Evolutionary conservation across 2,113 vertebrate species (phyloP).

Genomic region (Ameiurus melas): DNA sequence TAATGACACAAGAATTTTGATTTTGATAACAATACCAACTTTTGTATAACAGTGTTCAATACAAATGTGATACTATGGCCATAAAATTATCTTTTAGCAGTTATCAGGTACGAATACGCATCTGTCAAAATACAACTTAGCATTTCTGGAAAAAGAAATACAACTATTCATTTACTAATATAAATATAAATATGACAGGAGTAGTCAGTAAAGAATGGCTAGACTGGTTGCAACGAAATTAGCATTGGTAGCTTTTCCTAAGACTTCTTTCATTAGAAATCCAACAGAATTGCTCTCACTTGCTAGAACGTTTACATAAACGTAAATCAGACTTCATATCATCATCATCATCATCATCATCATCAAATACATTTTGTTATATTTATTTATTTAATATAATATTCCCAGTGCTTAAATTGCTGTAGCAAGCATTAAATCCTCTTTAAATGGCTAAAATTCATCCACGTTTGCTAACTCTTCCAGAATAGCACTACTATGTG

Average conservation of each 20-base stretch:
- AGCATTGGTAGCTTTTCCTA: neutral
- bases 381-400: too few species aligned
- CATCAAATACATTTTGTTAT: neutral
- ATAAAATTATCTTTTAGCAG: neutral
- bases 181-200: neutral
- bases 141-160: too few species aligned
- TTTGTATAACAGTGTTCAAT: neutral
- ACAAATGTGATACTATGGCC: neutral
- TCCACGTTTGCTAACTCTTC: neutral
- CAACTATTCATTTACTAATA: too few species aligned
- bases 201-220: neutral
- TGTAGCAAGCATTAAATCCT: neutral
- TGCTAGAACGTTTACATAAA: neutral
- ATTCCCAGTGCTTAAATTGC: neutral
- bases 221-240: neutral
- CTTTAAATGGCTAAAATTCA: neutral
- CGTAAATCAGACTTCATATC: constrained; percentile 1
- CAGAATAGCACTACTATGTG: neutral
- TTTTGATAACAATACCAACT: neutral
- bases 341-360: neutral
- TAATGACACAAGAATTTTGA: neutral
- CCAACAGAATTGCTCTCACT: neutral
- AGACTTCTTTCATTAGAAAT: neutral
- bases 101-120: neutral
- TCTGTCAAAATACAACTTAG: too few species aligned